Conservation (phyloP, 2,113 vertebrate species). For the Pseudolaguvia tuberculata region DNA sequence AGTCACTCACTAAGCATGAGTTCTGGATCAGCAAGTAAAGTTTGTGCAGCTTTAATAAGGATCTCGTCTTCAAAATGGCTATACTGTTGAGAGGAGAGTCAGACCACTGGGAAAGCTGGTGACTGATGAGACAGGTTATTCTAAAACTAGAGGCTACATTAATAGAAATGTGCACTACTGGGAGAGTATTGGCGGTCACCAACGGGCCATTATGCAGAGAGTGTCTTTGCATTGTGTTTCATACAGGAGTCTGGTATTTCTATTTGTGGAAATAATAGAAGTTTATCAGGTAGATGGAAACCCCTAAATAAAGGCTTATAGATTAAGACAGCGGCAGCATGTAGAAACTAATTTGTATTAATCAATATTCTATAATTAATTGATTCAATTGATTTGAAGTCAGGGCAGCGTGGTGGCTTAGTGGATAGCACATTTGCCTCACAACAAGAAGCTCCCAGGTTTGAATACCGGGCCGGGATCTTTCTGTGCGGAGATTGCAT, state of each 20-base stretch:
- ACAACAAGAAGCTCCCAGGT: no score
- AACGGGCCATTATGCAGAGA: constrained; percentile 9
- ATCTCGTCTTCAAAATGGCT: constrained; percentile 39
- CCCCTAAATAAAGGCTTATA: background rate
- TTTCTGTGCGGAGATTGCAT: no score
- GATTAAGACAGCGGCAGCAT: no score
- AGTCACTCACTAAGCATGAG: constrained; percentile 55
- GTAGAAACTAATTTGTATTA: background rate
- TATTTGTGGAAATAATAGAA: background rate
- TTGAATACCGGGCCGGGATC: no score
- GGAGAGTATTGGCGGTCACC: background rate
- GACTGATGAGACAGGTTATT: constrained; percentile 30
- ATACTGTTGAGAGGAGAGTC: constrained; percentile 33
- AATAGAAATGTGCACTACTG: constrained; percentile 29
- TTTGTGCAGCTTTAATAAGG: constrained; percentile 45
- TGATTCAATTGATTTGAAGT: background rate
- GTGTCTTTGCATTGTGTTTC: constrained; percentile 2
- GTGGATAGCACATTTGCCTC: no score
- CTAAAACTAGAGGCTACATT: constrained; percentile 40
- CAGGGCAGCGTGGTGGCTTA: no score
- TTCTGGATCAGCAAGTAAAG: constrained; percentile 49
- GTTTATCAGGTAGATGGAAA: background rate
- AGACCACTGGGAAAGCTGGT: constrained; percentile 34
- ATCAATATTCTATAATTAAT: background rate
- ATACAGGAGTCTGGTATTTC: background rate